Conservation (phyloP, 2,797 vertebrate genomes). For the Labeo calbasu region DNA sequence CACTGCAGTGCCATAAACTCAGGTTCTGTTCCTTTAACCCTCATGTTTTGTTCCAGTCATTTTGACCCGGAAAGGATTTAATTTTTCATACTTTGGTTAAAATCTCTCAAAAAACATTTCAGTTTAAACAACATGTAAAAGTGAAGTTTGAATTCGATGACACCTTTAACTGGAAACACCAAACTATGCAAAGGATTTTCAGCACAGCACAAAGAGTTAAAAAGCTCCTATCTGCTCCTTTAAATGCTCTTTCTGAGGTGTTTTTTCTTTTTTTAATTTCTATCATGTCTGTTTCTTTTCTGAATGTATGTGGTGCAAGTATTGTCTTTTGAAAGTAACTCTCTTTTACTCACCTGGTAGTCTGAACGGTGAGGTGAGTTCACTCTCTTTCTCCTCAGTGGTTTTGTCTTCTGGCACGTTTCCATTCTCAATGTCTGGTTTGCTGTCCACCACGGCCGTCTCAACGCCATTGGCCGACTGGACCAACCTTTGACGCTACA, state of each 20-base stretch:
- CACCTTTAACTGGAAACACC: too few species aligned
- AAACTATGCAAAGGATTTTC: neutral
- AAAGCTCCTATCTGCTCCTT: neutral
- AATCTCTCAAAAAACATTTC: too few species aligned
- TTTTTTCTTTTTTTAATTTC: neutral
- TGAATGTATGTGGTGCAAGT: neutral
- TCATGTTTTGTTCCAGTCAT: neutral
- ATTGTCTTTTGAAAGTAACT: neutral
- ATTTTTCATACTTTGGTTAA: neutral
- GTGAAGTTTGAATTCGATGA: too few species aligned
- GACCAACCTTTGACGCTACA: slow-evolving; percentile 89
- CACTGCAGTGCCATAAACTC: neutral
- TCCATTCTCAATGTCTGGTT: slow-evolving; percentile 90
- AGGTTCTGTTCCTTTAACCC: neutral
- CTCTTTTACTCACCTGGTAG: slow-evolving; percentile 78
- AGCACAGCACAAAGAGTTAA: neutral
- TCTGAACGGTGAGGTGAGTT: slow-evolving; percentile 87
- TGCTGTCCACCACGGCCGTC: slow-evolving; percentile 86
- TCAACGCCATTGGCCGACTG: slow-evolving; percentile 87
- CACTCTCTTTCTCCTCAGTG: slow-evolving; percentile 76
- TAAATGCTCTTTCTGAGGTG: neutral
- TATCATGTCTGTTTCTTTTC: neutral
- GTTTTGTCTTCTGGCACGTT: slow-evolving; percentile 88
- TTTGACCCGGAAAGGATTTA: neutral
- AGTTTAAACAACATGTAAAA: too few species aligned